A percentile compares a stretch with the other conserved stretches of the same genome.
Conservation (phyloP, 2,797 vertebrate genomes). For the Distichodus sexfasciatus region DNA sequence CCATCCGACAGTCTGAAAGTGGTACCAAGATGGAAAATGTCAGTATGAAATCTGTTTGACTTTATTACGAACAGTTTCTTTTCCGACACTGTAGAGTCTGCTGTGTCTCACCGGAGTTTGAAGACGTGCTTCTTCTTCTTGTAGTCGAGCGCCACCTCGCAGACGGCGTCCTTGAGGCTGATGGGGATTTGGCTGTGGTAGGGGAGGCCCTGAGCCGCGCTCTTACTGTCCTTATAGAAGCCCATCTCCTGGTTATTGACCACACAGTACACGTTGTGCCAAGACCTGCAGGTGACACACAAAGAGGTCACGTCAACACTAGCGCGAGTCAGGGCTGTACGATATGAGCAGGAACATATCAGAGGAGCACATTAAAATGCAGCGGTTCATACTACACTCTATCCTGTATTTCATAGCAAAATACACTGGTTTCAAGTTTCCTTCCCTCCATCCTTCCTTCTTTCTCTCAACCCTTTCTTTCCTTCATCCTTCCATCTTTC, state of each 20-base stretch:
- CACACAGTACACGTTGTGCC: constrained; percentile 97
- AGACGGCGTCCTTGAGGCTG: constrained; percentile 86
- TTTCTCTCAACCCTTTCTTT: no score
- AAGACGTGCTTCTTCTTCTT: constrained; percentile 99
- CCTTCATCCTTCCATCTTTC: no score
- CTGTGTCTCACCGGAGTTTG: constrained; percentile 85
- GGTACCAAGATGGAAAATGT: constrained; percentile 33
- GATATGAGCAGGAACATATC: no score
- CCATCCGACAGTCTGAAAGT: constrained; percentile 85
- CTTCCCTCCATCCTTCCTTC: no score
- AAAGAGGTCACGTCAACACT: no score
- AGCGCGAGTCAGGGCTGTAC: no score
- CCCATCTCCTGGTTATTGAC: constrained; percentile 96
- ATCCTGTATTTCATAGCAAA: no score
- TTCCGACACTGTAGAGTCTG: background rate
- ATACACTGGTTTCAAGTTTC: no score
- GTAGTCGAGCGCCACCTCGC: constrained; percentile 93
- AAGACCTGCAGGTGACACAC: constrained; percentile 78
- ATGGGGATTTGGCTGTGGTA: constrained; percentile 95
- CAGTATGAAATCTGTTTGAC: background rate
- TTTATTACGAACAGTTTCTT: background rate
- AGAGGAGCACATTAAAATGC: no score
- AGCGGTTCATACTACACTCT: no score
- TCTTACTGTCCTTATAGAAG: constrained; percentile 96
- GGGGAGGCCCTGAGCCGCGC: constrained; percentile 86